Base-by-base conservation (phyloP, 2,797 vertebrate genomes). In the Botia kubotai region DNA sequence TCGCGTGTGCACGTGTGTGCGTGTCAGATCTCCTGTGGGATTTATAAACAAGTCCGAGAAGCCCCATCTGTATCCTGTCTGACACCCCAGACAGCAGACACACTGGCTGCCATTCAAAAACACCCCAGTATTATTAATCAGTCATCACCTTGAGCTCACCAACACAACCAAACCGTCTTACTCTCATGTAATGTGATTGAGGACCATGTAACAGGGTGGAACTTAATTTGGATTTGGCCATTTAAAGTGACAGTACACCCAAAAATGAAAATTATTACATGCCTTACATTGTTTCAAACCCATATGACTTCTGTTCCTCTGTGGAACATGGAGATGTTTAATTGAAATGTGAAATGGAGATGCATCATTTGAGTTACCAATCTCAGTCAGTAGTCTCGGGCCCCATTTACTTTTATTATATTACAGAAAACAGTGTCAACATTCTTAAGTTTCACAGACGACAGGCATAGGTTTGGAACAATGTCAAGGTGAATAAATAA, bases 61-160 rank as follows among this genome's bases (percentile, higher is more conserved):
- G 70, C 72, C 82, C 82, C 87, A 88, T 83, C 85, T 85, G 87
- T 19, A 83, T 86, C 87, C 87, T 84, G 82, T 83, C 82, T 83
- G 82, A 75, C 67, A 75, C 82, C 75, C 46, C 74, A 75, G 66
- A 78, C 72, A 72, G 52, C 58, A 72, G 53, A 75, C 50, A 65
- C 70, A 58, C 72, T 17, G 43, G 53, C 65, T 52, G 23, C 13
- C 60, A 58, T 72, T 43, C 57, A 79, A 33, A 33, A n/a, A 79
- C 26, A 62, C 66, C 19, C 33, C 17, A 21, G 26, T 48, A 21
- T 76, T 58, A 65, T 48, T 79, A 74, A 66, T 39, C 72, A 62
- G 53, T 50, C 60, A 57, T 55, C 73, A 66, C 63, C 71, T 62
- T 58, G 55, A 71, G 10, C 67, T 72, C 58, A 46, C 36, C 43